phyloP scores from a whole-genome alignment of 2,113 vertebrate species.

The Actenoides hombroni region DNA sequence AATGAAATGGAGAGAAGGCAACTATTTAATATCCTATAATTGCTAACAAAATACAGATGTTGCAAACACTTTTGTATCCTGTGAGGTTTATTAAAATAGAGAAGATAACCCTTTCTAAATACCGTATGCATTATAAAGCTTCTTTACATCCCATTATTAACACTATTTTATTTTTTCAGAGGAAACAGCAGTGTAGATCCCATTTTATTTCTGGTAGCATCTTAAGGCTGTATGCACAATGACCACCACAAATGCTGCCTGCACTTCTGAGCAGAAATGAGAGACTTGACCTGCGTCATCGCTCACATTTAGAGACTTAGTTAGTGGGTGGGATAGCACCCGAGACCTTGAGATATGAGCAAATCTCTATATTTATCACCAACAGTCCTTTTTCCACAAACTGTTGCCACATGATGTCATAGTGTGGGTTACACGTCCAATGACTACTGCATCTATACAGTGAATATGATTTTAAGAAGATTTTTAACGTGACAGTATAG shows the following conservation, averaged over 20 bases:
- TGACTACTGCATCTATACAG: neutral
- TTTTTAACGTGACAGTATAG: neutral
- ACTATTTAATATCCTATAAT: neutral
- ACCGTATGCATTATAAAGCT: neutral
- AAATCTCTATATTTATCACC: slow-evolving; percentile 39
- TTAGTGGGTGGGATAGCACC: neutral
- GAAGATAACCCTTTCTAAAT: neutral
- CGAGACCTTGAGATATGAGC: slow-evolving; percentile 1
- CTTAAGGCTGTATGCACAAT: neutral
- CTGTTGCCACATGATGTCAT: slow-evolving; percentile 22
- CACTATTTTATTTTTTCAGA: neutral
- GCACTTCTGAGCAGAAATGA: neutral
- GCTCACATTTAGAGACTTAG: slow-evolving; percentile 3
- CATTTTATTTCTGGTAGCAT: neutral
- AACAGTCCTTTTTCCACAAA: neutral
- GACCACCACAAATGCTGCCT: neutral
- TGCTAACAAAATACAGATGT: neutral
- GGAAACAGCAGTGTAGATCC: neutral
- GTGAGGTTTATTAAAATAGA: neutral
- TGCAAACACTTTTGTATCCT: neutral
- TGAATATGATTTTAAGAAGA: neutral
- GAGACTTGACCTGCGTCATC: neutral
- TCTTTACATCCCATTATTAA: neutral
- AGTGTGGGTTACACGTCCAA: neutral
- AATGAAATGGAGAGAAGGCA: neutral